These are phyloP conservation scores for Scotopteryx bipunctaria DNA, from an alignment of 2,888 invertebrate genomes.

Conservation along the genomic window DNA sequence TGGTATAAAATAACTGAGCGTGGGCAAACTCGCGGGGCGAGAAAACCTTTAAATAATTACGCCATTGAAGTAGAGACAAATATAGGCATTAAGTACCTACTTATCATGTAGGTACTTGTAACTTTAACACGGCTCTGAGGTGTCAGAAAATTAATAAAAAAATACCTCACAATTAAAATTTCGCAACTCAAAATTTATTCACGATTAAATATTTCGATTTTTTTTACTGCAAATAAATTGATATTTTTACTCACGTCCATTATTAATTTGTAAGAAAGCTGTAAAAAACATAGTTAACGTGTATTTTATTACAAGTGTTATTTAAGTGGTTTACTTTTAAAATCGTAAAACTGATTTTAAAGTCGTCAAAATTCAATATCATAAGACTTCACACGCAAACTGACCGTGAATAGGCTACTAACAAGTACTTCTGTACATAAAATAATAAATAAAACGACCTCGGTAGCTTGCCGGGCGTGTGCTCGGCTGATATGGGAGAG, in stretches of 20 bases:
- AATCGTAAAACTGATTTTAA: conserved; percentile 20
- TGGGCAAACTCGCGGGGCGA: too few relatives aligned
- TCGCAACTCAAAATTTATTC: conserved; percentile 36
- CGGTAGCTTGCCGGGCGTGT: too few relatives aligned
- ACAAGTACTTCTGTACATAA: too few relatives aligned
- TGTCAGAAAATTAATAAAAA: conserved; percentile 36
- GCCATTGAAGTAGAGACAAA: conserved; percentile 23
- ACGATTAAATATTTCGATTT: conserved; percentile 19
- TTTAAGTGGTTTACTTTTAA: conserved; percentile 19
- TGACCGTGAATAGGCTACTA: too few relatives aligned
- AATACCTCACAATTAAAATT: conserved; percentile 42
- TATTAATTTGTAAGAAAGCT: conserved; percentile 24
- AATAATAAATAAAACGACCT: too few relatives aligned
- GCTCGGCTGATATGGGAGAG: too few relatives aligned
- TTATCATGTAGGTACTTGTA: conserved; percentile 30
- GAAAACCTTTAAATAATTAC: conserved; percentile 17
- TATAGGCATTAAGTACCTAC: too few relatives aligned
- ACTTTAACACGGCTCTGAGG: conserved; percentile 39
- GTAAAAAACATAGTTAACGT: conserved; percentile 13
- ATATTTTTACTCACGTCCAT: conserved; percentile 33
- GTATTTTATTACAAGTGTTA: conserved; percentile 34
- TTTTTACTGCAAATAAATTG: conserved; percentile 40
- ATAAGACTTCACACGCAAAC: neutral
- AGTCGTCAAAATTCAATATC: conserved; percentile 14
- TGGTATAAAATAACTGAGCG: too few relatives aligned